Conservation (phyloP, 2,113 vertebrate species). For the Antechinus stuartii region DNA sequence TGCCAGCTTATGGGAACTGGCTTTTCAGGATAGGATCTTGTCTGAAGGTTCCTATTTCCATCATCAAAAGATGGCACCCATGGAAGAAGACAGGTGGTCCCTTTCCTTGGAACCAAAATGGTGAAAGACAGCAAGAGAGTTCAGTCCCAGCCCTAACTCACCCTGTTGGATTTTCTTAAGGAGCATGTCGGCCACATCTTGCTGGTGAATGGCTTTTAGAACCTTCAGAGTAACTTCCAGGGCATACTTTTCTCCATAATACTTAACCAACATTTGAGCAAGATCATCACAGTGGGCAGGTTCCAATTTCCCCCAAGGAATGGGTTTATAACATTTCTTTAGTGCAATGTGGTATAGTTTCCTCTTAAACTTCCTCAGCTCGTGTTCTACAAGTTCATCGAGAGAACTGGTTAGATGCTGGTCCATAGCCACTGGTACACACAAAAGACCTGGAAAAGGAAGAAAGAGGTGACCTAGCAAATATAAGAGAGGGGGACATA, state of each 20-base stretch:
- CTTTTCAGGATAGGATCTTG: neutral
- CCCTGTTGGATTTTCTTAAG: neutral
- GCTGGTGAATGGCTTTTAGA: neutral
- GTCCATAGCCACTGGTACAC: neutral
- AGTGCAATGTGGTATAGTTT: neutral
- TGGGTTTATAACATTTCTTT: slow-evolving; percentile 1
- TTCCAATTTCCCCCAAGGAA: neutral
- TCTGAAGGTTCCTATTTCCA: neutral
- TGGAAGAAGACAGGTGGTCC: neutral
- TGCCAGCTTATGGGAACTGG: neutral
- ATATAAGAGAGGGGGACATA: neutral
- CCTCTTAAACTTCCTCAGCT: slow-evolving; percentile 1
- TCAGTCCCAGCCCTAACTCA: neutral
- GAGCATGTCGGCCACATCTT: neutral
- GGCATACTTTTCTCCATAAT: neutral
- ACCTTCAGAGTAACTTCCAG: neutral
- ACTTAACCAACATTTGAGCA: neutral
- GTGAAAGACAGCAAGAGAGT: neutral
- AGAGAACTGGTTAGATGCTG: neutral
- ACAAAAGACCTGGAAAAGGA: neutral
- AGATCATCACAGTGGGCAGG: neutral
- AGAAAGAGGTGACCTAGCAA: neutral
- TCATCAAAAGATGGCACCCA: neutral
- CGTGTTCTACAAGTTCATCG: neutral
- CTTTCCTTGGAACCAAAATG: neutral